Percentiles rank a stretch among this genome's conserved stretches.
phyloP scores from a whole-genome alignment of 2,113 vertebrate genomes.

The Heteronetta atricapilla region DNA sequence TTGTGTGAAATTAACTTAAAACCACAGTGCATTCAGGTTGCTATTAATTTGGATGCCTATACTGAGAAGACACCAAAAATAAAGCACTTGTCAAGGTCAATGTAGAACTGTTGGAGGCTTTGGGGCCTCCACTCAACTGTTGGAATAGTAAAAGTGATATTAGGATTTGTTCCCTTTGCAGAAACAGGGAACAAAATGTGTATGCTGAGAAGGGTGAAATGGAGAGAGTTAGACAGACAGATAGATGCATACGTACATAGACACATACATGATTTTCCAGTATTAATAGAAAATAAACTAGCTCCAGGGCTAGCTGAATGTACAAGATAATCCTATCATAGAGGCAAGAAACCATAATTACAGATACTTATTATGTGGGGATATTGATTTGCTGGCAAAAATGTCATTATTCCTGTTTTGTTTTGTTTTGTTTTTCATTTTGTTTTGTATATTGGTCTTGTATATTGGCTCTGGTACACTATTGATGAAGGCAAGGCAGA shows the following conservation, averaged over 20 bases:
- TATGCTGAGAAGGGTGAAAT: background rate
- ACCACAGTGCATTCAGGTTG: rapidly evolving
- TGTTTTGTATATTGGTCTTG: background rate
- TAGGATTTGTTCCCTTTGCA: background rate
- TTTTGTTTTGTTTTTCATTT: background rate
- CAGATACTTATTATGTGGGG: background rate
- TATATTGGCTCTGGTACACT: background rate
- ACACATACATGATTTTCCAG: background rate
- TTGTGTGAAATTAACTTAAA: background rate
- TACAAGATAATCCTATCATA: background rate
- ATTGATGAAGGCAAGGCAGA: background rate
- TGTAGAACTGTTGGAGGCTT: background rate
- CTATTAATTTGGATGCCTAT: background rate
- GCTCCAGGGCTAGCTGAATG: background rate
- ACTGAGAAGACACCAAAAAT: background rate
- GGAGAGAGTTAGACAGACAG: background rate
- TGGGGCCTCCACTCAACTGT: background rate
- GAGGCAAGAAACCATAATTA: background rate
- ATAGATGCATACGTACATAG: background rate
- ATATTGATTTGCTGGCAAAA: background rate
- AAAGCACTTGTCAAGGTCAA: background rate
- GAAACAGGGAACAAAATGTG: background rate
- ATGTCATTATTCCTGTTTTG: background rate
- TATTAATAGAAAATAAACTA: background rate
- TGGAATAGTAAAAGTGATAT: background rate